phyloP scores from a whole-genome alignment of 1,140 invertebrate genomes.

The Drosophila ohnishii region DNA sequence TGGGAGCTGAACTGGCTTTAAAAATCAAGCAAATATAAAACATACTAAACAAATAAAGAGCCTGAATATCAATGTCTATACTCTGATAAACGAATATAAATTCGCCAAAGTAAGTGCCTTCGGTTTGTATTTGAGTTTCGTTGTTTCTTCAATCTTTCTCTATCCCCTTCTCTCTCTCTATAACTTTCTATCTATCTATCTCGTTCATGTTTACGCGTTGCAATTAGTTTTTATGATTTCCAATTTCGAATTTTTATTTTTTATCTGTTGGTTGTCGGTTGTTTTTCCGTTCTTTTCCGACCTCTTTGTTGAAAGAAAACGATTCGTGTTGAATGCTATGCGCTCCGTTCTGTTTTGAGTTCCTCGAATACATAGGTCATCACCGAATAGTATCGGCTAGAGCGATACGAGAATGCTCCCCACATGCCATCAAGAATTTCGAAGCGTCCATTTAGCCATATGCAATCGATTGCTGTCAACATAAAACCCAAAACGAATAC shows the following conservation, averaged over 20 bases:
- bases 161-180: slow-evolving; percentile 29
- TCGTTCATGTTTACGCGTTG: slow-evolving; percentile 55
- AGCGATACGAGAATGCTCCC: slow-evolving; percentile 48
- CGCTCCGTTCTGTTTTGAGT: slow-evolving; percentile 67
- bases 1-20: slow-evolving; percentile 29
- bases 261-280: slow-evolving; percentile 34
- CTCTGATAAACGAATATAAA: slow-evolving; percentile 65
- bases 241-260: slow-evolving; percentile 21
- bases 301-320: slow-evolving; percentile 39
- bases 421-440: slow-evolving; percentile 52
- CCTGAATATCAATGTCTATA: slow-evolving; percentile 58
- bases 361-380: slow-evolving; percentile 57
- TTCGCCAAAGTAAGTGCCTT: slow-evolving; percentile 69
- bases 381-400: slow-evolving; percentile 47
- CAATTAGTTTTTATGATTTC: slow-evolving; percentile 62
- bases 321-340: slow-evolving; percentile 71
- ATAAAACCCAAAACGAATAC: slow-evolving; percentile 47
- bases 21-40: slow-evolving; percentile 50
- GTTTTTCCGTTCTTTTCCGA: slow-evolving; percentile 40
- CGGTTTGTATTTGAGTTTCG: slow-evolving; percentile 69
- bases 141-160: slow-evolving; percentile 52
- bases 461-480: slow-evolving; percentile 69
- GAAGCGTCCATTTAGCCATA: slow-evolving; percentile 51
- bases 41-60: slow-evolving; percentile 45
- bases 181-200: slow-evolving; percentile 40